These are phyloP conservation scores for Xyrauchen texanus DNA, from an alignment of 2,113 vertebrate species.

Conservation along the genomic window DNA sequence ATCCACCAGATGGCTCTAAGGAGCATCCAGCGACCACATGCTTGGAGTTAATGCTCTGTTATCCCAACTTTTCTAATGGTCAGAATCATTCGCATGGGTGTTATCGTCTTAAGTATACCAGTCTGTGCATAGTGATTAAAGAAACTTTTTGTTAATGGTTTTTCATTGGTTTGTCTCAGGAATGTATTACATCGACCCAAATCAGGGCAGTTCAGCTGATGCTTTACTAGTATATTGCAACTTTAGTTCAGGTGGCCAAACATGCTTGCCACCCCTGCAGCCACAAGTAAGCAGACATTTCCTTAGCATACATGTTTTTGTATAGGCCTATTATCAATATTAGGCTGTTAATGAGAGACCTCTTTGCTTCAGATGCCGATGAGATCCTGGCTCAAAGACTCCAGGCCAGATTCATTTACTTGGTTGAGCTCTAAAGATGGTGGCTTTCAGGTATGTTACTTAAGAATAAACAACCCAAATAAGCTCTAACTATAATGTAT, in stretches of 20 bases:
- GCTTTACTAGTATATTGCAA: slow-evolving; percentile 79
- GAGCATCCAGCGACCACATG: slow-evolving; percentile 76
- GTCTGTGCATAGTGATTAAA: not conserved
- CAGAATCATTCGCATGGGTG: slow-evolving; percentile 13
- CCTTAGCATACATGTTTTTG: not conserved
- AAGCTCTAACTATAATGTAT: no score
- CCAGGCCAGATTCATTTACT: slow-evolving; percentile 67
- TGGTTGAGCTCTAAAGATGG: slow-evolving; percentile 77
- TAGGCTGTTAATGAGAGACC: not conserved
- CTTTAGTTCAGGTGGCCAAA: slow-evolving; percentile 78
- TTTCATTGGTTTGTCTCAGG: slow-evolving; percentile 63
- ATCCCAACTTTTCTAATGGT: slow-evolving; percentile 73
- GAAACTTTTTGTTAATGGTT: no score
- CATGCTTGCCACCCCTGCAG: slow-evolving; percentile 73
- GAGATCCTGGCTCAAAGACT: slow-evolving; percentile 77
- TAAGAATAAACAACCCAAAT: not conserved
- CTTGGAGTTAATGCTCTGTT: slow-evolving; percentile 79
- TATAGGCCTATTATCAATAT: not conserved
- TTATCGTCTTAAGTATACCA: not conserved
- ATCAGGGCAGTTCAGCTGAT: slow-evolving; percentile 81
- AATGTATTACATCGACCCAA: slow-evolving; percentile 83
- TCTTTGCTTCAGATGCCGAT: slow-evolving; percentile 67
- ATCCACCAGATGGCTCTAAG: slow-evolving; percentile 79
- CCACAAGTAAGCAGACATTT: slow-evolving; percentile 69
- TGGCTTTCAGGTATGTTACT: slow-evolving; percentile 74